Evolutionary conservation across 2,888 invertebrate genomes (phyloP).

Genomic region (Luffia ferchaultella): DNA sequence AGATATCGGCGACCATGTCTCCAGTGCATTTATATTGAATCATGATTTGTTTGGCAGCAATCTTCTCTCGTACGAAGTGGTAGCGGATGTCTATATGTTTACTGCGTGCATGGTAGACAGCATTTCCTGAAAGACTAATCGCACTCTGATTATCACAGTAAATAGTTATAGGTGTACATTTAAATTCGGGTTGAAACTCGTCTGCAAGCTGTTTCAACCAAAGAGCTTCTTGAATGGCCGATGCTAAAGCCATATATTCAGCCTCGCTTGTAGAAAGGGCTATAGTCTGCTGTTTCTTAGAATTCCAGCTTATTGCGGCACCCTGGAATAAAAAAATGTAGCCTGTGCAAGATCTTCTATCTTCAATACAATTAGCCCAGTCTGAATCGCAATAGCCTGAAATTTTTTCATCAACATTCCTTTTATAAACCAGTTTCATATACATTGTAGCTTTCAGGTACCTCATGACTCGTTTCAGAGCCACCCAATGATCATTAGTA

Average conservation of each 20-base stretch:
- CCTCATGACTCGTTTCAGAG: conserved; percentile 11
- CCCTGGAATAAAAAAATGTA: conserved; percentile 20
- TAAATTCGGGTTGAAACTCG: conserved; percentile 9
- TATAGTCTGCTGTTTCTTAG: conserved; percentile 17
- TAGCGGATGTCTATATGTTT: conserved; percentile 18
- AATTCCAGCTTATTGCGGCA: conserved; percentile 20
- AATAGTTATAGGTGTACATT: conserved; percentile 12
- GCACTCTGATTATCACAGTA: conserved; percentile 19
- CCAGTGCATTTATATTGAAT: conserved; percentile 14
- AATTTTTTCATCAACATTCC: conserved; percentile 11
- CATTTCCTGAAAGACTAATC: conserved; percentile 17
- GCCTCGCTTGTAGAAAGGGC: conserved; percentile 16
- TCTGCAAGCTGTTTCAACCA: conserved; percentile 14
- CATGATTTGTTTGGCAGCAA: conserved; percentile 12
- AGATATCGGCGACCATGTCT: conserved; percentile 15
- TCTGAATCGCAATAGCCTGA: conserved; percentile 19
- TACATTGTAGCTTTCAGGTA: conserved; percentile 16
- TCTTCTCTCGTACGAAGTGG: conserved; percentile 16
- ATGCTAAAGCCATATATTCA: conserved; percentile 1
- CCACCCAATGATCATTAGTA: conserved; percentile 5
- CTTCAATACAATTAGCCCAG: conserved; percentile 15
- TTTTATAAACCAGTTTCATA: conserved; percentile 9
- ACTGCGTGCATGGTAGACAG: conserved; percentile 15
- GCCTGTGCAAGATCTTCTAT: conserved; percentile 15
- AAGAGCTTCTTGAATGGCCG: conserved; percentile 13